Evolutionary conservation across 2,113 vertebrate genomes (phyloP), one percentile per base, ranked within the genome.

Genomic region (Siniperca knerii): DNA sequence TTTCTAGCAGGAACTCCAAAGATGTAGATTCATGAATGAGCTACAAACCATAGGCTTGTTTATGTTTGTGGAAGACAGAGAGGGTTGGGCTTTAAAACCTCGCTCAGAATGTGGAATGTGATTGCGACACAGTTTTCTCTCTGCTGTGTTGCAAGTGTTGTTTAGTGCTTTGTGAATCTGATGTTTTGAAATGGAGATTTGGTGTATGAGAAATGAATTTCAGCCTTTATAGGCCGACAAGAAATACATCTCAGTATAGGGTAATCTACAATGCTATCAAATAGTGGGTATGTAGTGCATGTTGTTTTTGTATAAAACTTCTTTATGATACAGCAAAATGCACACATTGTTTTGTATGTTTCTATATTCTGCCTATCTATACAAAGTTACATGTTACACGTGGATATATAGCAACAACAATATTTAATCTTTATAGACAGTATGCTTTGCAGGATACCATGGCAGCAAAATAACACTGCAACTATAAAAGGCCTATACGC

Each of bases 1-100:
- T 89, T 87, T 89, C 81, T 70, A 77, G 65, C 82, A 58, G 83
- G 83, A 82, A 86, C 82, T 84, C 75, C 75, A 58, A 77, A 85
- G 86, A 85, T 48, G 50, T 61, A 71, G 71, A 89, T 90, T 90
- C 83, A 90, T 93, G 93, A 94, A 94, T 93, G 93, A 92, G 79
- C 79, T 85, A 69, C 77, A 81, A 44, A 84, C 68, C 82, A 64
- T 79, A 52, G 81, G 64, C 82, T 60, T 86, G 88, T 88, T 90
- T 81, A 87, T 83, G 79, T 85, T 87, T 84, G 81, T 73, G 65
- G 83, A 77, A 78, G 61, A 50, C 66, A 37, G 62, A 64, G 76
- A 87, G 84, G 86, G 82, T 10, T 70, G 79, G 76, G 57, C 69
- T 71, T 79, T 62, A 57, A 91, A 87, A 77, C 48, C 50, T 74